Base-by-base conservation (phyloP, 1,140 invertebrate genomes). In the Caenorhabditis tropicalis region DNA sequence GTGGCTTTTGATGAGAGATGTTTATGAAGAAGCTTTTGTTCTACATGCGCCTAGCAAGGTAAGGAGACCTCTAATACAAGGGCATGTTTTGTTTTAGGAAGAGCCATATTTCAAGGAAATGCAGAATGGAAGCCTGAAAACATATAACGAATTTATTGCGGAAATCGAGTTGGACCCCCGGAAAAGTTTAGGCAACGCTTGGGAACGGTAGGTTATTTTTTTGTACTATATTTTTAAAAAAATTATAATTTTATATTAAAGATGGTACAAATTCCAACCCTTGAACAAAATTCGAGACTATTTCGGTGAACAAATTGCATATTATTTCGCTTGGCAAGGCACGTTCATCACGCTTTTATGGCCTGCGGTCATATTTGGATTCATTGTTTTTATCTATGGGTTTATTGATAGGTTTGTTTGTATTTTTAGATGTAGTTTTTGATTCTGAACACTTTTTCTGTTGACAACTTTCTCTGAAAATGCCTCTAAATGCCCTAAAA, bases 321-420 rank as follows among this genome's bases (percentile, higher is more conserved):
- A 85, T 53, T 85, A 85, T 39, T 85, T 85, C 31, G 84, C 84
- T n/a, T 85, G 84, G 84, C 80, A 85, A 43, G 84, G 84, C 10
- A 82, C 84, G 21, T 85, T 85, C 27, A 16, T 81, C 27, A 81
- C 84, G n/a, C 60, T 85, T 16, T 39, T 85, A 0, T 85, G 84
- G 84, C 70, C 79, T n/a, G 84, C 84, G 24, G 81, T 70, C 29
- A 36, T 85, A n/a, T 58, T 81, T 79, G 84, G 84, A 53, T 36
- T 85, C 12, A 39, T 31, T 4, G 84, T 85, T 48, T 85, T 85
- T 29, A 56, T 85, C 36, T 85, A 60, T 27, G 84, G 84, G 2
- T 70, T 85, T 53, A 21, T 53, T 58, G 56, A 80, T 27, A 85
- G 84, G 80, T 84, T n/a, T n/a, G n/a, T n/a, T n/a, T n/a, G n/a